Evolutionary conservation across 1,140 invertebrate genomes (phyloP).

Genomic region (Condylostylus longicornis): DNA sequence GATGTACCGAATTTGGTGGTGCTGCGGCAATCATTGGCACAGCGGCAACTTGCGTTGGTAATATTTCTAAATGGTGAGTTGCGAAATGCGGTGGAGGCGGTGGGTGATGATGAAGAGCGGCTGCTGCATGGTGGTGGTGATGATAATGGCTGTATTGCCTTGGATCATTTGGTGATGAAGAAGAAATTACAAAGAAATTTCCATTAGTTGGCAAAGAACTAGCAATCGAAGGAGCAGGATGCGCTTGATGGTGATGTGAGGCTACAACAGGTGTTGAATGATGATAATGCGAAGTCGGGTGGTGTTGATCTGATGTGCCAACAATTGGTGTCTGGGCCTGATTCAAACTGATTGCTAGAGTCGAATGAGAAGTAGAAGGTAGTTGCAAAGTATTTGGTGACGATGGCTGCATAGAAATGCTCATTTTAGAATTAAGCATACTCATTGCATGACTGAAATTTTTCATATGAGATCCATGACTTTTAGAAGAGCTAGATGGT

Average conservation of each 20-base stretch:
- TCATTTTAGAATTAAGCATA: constrained; percentile 15
- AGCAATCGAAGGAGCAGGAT: neutral
- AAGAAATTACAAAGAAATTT: constrained; percentile 19
- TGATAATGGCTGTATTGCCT: constrained; percentile 20
- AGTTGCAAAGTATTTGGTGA: constrained; percentile 3
- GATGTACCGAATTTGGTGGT: constrained; percentile 13
- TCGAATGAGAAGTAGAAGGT: constrained; percentile 2
- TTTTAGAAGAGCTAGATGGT: constrained; percentile 26
- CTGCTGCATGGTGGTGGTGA: constrained; percentile 20
- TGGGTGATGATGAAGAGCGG: constrained; percentile 13
- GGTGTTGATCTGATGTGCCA: neutral
- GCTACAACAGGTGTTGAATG: constrained; percentile 18
- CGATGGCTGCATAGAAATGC: constrained; percentile 16
- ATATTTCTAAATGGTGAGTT: constrained; percentile 2
- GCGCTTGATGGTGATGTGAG: constrained; percentile 1
- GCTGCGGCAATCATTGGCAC: neutral
- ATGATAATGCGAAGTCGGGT: constrained; percentile 15
- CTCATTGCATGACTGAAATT: constrained; percentile 30
- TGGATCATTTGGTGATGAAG: constrained; percentile 14
- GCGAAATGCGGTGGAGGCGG: constrained; percentile 13
- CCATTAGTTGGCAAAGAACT: constrained; percentile 6
- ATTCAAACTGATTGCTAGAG: constrained; percentile 3
- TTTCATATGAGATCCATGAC: constrained; percentile 21
- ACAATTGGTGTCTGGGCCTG: too few relatives aligned
- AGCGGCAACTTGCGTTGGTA: neutral